Base-by-base conservation (phyloP, 2,888 invertebrate genomes). In the Synanthedon formicaeformis region DNA sequence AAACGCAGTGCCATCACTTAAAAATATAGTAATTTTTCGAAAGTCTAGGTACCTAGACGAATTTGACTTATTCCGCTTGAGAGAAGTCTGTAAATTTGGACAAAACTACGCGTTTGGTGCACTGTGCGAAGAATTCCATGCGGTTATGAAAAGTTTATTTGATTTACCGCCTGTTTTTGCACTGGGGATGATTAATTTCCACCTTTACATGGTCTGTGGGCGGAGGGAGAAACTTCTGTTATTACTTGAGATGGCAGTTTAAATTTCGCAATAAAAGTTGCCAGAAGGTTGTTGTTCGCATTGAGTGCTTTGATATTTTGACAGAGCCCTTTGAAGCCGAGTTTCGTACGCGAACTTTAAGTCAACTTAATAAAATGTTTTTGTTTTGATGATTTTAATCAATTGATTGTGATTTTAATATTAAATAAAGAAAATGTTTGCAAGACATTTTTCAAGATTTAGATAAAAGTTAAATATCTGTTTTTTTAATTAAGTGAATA, bases 221-320 rank as follows among this genome's bases (percentile, higher is more conserved):
- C 45, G 50, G 13, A 40, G 54, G 52, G 54, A 52, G 50, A 69
- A 81, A 81, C 75, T 81, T 81, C 63, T 53, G 66, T 78, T 73
- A 78, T 80, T 79, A 80, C 75, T 66, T 66, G 60, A 63, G 73
- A 79, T 74, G 70, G 75, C 61, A 69, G 74, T 76, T 81, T 78
- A 75, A 80, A 80, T 77, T 77, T 71, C 70, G 72, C 72, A 74
- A 80, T 81, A 80, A 78, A 77, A 79, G 71, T 75, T 78, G 40
- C 10, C 53, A 54, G 40, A 52, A 58, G 58, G 27, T 50, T 50
- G 50, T 50, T 66, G 64, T 70, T 66, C 61, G 62, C 60, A 73
- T 72, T 75, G 72, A 71, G 66, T 73, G 66, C 34, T 70, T 71
- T 74, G 73, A 72, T 75, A 75, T 77, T 78, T 75, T 73, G 73